Evolutionary conservation across 1,140 invertebrate species (phyloP), one percentile per base, ranked within the genome.

Genomic region (Homarus americanus): DNA sequence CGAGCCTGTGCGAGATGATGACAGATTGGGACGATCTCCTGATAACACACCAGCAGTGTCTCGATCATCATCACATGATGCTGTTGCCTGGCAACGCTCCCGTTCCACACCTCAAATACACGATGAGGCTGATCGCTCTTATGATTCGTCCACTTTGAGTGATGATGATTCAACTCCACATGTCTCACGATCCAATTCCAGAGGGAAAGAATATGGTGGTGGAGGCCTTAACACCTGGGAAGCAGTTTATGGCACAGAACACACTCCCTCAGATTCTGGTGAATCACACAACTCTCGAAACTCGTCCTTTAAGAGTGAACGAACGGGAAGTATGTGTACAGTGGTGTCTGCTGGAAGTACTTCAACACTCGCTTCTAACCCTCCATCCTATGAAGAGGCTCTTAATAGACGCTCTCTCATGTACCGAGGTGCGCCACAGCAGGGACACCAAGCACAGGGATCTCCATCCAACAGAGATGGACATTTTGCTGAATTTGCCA

Each of bases 91-190:
- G 93, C 86, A 93, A 9, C 91, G 93, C 15, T 93, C 93, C 40
- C 92, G 93, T n/a, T 94, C 94, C 12, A 94, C 94, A 1, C 94
- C 94, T 20, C 94, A 94, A 87, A 93, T 94, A 24, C 93, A 94
- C 58, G 93, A 94, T 63, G 94, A 94, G 80, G 93, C 93, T 20
- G 94, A 94, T 76, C 91, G 93, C 10, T 94, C 94, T 34, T 94
- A 95, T 83, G 94, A 95, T 91, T 95, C 95, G 2, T 95, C 95
- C 76, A 95, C 95, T 2, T 91, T 95, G 41, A 95, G 94, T 32
- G 95, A 95, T 91, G 95, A 95, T 84, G 95, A 95, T 92, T 95
- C 95, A 69, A 95, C 95, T 0, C 95, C 95, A 28, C 95, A 95
- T 87, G 94, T 95, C 0, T 95, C 95, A 12, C 92, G 95, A 28